Evolutionary conservation across 1,140 invertebrate genomes (phyloP), one percentile per base, ranked within the genome.

Genomic region (Mylabris phalerata): DNA sequence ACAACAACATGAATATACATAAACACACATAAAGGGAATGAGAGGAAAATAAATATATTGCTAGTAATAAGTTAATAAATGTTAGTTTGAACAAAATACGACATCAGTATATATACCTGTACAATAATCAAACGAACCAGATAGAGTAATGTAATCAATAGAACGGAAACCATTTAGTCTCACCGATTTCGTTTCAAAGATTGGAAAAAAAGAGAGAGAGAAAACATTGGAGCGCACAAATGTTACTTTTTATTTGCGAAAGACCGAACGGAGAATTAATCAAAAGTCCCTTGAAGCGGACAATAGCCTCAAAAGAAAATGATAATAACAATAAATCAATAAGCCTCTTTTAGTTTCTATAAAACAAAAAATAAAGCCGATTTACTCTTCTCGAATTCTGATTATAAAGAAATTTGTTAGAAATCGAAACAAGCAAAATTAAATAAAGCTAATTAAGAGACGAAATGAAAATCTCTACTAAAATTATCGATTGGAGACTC

Each of bases 261-360:
- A 40, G 0, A 0, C 57, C 48, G 50, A 46, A 59, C 26, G 50
- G 48, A 54, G 51, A 64, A 61, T 64, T 61, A 64, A 61, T 61
- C 62, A 59, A 61, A 50, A 55, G 55, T 57, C 40, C 55, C 60
- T 50, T 48, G 47, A 44, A 62, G 50, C 60, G 50, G 50, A 62
- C 60, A 59, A 62, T 58, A 54, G 50, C 46, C 50, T 62, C 44
- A 59, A 62, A 57, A 57, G 56, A 62, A 62, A 51, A 59, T 62
- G 59, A 62, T 62, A 32, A 32, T 32, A 32, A 32, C 32, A 57
- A 55, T 59, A 55, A 56, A 61, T 61, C 59, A 61, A 61, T 61
- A 61, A 61, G 47, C 48, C 43, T 42, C 54, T 61, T n/a, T 59
- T 57, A 54, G 46, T 42, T 47, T 50, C 38, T 39, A 52, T 54